Percentiles rank a stretch among this genome's conserved stretches.
phyloP scores from a whole-genome alignment of 2,797 vertebrate species.

The Myiothlypis chrysogaster region DNA sequence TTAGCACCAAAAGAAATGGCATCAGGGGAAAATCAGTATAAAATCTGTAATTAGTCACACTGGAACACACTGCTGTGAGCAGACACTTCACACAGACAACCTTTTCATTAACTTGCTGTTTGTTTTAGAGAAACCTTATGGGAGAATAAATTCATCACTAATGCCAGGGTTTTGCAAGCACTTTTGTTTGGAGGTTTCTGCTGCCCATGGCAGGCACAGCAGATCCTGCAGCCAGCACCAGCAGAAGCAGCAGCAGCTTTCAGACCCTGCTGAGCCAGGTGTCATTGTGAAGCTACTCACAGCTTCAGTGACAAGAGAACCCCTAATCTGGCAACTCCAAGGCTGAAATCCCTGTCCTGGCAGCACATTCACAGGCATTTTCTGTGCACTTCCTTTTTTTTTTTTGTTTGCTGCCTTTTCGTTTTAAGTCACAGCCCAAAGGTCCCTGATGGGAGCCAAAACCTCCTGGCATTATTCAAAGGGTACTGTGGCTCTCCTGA shows the following conservation, averaged over 20 bases:
- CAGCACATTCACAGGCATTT: not conserved
- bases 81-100: not conserved
- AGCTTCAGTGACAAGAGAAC: not conserved
- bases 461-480: not conserved
- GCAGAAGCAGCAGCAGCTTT: not conserved
- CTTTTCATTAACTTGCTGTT: not conserved
- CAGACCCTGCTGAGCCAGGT: not conserved
- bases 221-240: not conserved
- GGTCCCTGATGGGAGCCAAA: not conserved
- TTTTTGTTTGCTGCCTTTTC: not conserved
- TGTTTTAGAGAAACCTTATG: not conserved
- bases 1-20: not conserved
- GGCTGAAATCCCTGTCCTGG: not conserved
- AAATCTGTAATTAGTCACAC: not conserved
- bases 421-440: not conserved
- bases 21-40: not conserved
- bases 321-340: not conserved
- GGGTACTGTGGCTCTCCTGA: not conserved
- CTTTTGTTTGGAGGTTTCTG: not conserved
- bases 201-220: not conserved
- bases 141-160: not conserved
- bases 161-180: not conserved
- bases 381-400: fast-evolving
- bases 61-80: not conserved
- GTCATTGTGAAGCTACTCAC: not conserved